Percentiles rank a stretch among this genome's conserved stretches.
These are phyloP conservation scores for Crocodylus rhombifer DNA, from an alignment of 2,797 vertebrate species.

Conservation along the genomic window DNA sequence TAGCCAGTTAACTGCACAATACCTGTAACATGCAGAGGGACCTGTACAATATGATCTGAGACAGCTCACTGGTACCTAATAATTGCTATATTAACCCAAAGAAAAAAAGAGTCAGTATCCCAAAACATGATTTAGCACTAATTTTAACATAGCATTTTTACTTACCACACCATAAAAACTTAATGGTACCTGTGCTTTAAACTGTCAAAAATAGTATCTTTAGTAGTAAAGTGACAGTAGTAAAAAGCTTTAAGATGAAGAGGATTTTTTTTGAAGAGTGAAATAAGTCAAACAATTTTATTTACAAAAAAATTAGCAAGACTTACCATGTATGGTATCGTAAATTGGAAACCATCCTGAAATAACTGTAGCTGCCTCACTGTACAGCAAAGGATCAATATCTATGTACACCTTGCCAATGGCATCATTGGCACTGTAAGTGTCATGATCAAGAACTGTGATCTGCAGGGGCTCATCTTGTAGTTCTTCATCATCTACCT, in stretches of 20 bases:
- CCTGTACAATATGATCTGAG: not conserved
- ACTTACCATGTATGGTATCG: conserved; percentile 96
- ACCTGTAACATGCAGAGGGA: too few species aligned
- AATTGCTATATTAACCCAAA: not conserved
- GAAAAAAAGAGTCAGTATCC: not conserved
- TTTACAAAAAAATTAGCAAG: not conserved
- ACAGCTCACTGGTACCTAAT: not conserved
- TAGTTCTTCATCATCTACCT: conserved; percentile 98
- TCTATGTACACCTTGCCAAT: conserved; percentile 99
- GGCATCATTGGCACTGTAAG: conserved; percentile 98
- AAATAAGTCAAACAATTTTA: not conserved
- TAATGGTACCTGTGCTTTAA: not conserved
- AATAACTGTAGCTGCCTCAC: conserved; percentile 96
- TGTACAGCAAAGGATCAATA: conserved; percentile 95
- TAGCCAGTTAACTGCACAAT: too few species aligned
- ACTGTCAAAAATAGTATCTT: not conserved
- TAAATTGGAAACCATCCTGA: conserved; percentile 99
- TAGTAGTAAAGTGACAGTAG: not conserved
- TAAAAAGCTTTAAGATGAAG: not conserved
- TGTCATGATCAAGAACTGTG: conserved; percentile 98
- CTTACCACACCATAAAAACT: not conserved
- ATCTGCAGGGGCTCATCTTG: conserved; percentile 98
- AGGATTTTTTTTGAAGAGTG: not conserved
- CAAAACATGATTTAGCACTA: not conserved
- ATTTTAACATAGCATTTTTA: conserved; percentile 19